phyloP scores from a whole-genome alignment of 2,888 invertebrate species.

The Scrobipalpa costella region DNA sequence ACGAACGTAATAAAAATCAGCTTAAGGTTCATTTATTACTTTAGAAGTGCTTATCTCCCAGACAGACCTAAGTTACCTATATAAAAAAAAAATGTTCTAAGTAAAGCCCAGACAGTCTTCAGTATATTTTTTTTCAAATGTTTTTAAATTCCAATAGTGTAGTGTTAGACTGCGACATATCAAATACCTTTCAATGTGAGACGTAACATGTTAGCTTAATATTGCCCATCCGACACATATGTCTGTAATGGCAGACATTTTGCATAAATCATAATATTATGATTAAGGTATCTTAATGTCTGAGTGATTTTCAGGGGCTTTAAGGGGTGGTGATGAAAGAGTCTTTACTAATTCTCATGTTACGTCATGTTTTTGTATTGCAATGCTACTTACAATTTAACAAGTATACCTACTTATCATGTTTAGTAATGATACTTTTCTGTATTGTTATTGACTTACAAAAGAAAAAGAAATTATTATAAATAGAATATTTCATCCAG shows the following conservation, averaged over 20 bases:
- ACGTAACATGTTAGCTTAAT: background rate
- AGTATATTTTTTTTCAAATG: too few relatives aligned
- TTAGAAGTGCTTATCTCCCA: background rate
- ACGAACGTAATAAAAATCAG: background rate
- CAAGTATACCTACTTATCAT: too few relatives aligned
- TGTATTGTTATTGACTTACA: too few relatives aligned
- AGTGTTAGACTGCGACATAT: background rate
- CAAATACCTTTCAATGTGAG: constrained; percentile 4
- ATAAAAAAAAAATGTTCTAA: background rate
- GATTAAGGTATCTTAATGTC: constrained; percentile 1
- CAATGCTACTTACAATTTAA: too few relatives aligned
- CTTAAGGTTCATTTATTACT: background rate
- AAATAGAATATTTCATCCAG: too few relatives aligned
- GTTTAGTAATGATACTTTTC: too few relatives aligned
- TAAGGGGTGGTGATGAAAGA: background rate
- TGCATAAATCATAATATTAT: constrained; percentile 4
- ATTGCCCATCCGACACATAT: constrained; percentile 3
- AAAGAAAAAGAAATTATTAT: too few relatives aligned
- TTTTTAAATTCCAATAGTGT: background rate
- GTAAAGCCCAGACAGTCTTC: background rate
- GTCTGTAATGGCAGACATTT: constrained; percentile 1
- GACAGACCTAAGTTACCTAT: background rate
- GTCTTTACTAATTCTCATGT: background rate
- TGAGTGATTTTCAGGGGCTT: background rate
- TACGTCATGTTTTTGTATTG: background rate